Base-by-base conservation (phyloP, 2,888 invertebrate species). In the Unio pictorum region DNA sequence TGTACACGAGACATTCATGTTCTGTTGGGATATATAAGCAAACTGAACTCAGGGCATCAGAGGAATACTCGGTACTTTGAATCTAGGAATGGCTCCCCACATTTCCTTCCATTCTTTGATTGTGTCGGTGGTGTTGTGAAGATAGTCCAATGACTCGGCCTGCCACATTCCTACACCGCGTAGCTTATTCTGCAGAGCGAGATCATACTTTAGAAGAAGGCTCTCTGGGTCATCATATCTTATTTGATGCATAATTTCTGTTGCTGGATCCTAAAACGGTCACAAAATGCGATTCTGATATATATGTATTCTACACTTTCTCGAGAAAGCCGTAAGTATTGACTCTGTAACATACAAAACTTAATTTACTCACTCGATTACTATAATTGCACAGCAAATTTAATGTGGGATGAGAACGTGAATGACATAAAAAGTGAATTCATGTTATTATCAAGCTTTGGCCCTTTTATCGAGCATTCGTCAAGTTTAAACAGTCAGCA, bases 91-190 rank as follows among this genome's bases (percentile, higher is more conserved):
- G 1, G 84, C 81, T 17, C 71, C 78, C 86, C 87, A 88, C 87
- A 88, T 88, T 54, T 78, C 72, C 17, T 71, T 62, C 3, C 79
- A 73, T 28, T 82, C 79, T 64, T 73, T 61, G 6, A 74, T 67
- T 8, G 79, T 83, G 4, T 75, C 77, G 0, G 78, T 64, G 18
- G 76, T 73, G 28, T 81, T 69, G 55, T 72, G 72, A 4, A 73
- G 69, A 67, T 87, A 89, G 69, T 89, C 85, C 17, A 90, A 74
- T 64, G 78, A 78, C 76, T 90, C 89, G 11, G 88, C 87, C 60
- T 89, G 85, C 90, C 90, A 91, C 84, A 90, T 88, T 2, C 90
- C 90, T 20, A 89, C 87, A 15, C 91, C 90, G 17, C 86, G 76
- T 60, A 90, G 67, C n/a, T 81, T 77, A 20, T 78, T 63, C 56